Evolutionary conservation across 2,113 vertebrate species (phyloP).

Genomic region (Clarias gariepinus): DNA sequence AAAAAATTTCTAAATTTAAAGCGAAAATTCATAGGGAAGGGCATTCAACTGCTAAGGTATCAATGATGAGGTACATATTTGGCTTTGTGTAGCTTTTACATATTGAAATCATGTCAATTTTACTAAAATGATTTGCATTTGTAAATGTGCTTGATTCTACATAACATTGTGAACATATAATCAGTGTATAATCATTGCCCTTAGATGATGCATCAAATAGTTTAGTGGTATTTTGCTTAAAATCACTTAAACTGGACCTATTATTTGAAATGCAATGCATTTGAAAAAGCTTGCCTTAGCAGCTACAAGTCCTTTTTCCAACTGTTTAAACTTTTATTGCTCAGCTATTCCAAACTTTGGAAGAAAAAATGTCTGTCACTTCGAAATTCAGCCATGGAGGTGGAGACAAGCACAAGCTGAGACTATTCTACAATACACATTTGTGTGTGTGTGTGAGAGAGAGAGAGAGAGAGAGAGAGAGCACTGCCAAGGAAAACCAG

Average conservation of each 20-base stretch:
- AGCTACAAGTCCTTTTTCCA: background rate
- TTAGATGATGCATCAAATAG: background rate
- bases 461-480: too few species aligned
- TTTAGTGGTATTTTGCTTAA: background rate
- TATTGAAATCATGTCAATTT: too few species aligned
- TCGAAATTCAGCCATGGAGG: background rate
- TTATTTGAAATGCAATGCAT: background rate
- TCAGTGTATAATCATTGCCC: background rate
- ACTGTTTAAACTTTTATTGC: background rate
- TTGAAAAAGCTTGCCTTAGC: background rate
- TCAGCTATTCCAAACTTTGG: background rate
- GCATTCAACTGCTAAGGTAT: too few species aligned
- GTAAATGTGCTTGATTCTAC: too few species aligned
- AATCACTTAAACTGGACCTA: background rate
- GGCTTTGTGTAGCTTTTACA: too few species aligned
- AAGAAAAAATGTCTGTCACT: background rate
- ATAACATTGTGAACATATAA: too few species aligned
- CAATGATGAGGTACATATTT: too few species aligned
- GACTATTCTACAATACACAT: background rate
- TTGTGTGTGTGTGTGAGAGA: background rate
- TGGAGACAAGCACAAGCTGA: background rate
- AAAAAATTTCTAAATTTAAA: too few species aligned
- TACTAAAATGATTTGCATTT: too few species aligned
- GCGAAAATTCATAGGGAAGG: too few species aligned
- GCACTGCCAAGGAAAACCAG: constrained; percentile 26